Percentiles rank a stretch among this genome's conserved stretches.
phyloP scores from a whole-genome alignment of 2,113 vertebrate genomes.

The Eptatretus burgeri region DNA sequence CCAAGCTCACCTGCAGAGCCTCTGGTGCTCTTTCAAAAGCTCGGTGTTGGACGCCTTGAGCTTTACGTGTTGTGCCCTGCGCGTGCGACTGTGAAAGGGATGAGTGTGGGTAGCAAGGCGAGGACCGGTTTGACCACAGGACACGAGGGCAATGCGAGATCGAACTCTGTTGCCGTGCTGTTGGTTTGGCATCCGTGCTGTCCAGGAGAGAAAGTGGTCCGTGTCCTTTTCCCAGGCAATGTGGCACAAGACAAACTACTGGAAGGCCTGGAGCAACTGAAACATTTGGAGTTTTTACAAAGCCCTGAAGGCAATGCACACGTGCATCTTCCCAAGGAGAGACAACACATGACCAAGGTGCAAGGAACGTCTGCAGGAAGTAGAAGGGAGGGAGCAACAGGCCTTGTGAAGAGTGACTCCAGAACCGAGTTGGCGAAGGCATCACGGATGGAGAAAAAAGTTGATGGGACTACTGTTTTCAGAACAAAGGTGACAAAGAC shows the following conservation, averaged over 20 bases:
- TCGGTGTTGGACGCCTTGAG: constrained; percentile 2
- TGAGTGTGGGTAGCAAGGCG: not conserved
- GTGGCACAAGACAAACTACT: constrained; percentile 1
- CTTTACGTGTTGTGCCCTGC: not conserved
- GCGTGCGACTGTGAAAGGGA: not conserved
- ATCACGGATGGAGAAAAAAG: constrained; percentile 34
- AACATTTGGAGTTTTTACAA: constrained; percentile 13
- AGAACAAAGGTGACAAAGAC: too few relatives aligned
- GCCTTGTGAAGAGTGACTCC: constrained; percentile 31
- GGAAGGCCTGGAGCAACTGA: not conserved
- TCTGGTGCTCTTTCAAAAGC: not conserved
- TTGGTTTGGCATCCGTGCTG: constrained; percentile 4
- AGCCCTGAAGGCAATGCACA: constrained; percentile 73
- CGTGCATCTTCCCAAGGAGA: constrained; percentile 67
- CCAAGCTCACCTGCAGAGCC: constrained; percentile 34
- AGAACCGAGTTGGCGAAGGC: constrained; percentile 43
- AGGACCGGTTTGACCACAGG: not conserved
- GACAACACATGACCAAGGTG: constrained; percentile 55
- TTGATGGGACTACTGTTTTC: too few relatives aligned
- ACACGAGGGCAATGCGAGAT: not conserved
- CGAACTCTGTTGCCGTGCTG: not conserved
- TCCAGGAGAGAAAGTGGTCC: not conserved
- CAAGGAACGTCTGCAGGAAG: constrained; percentile 27
- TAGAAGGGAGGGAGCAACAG: constrained; percentile 35
- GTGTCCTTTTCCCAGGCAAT: constrained; percentile 1